phyloP scores from a whole-genome alignment of 2,113 vertebrate genomes.

The Archocentrus centrarchus region DNA sequence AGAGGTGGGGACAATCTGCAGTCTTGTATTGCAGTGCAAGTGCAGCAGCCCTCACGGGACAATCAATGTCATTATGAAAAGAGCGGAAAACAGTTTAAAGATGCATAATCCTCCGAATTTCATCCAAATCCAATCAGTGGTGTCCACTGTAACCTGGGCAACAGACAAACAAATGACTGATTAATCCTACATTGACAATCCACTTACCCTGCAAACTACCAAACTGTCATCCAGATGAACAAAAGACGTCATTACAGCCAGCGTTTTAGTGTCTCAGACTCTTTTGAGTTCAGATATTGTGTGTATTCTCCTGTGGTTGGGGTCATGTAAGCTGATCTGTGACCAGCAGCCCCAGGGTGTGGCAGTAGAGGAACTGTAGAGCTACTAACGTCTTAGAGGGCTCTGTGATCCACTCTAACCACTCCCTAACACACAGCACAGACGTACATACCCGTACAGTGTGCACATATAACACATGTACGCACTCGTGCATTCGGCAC shows the following conservation, averaged over 20 bases:
- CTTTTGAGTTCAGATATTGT: constrained; percentile 53
- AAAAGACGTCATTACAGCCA: background rate
- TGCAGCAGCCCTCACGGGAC: background rate
- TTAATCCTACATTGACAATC: background rate
- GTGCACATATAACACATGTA: constrained; percentile 10
- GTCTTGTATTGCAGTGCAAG: background rate
- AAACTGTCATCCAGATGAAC: background rate
- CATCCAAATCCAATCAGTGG: background rate
- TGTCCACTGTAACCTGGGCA: background rate
- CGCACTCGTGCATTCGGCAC: constrained; percentile 5
- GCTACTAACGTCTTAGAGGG: constrained; percentile 47
- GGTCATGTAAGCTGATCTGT: constrained; percentile 60
- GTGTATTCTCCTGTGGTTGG: constrained; percentile 44
- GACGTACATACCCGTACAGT: background rate
- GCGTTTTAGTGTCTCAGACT: background rate
- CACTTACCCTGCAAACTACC: background rate
- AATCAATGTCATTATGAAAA: background rate
- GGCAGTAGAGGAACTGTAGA: constrained; percentile 59
- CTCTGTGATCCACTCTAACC: constrained; percentile 54
- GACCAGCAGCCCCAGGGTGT: constrained; percentile 39
- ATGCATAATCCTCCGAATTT: background rate
- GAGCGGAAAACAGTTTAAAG: background rate
- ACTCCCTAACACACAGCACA: constrained; percentile 31
- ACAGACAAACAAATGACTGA: constrained; percentile 12
- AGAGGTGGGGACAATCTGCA: background rate